Conservation (phyloP, 2,113 vertebrate species). For the Ahaetulla prasina region DNA sequence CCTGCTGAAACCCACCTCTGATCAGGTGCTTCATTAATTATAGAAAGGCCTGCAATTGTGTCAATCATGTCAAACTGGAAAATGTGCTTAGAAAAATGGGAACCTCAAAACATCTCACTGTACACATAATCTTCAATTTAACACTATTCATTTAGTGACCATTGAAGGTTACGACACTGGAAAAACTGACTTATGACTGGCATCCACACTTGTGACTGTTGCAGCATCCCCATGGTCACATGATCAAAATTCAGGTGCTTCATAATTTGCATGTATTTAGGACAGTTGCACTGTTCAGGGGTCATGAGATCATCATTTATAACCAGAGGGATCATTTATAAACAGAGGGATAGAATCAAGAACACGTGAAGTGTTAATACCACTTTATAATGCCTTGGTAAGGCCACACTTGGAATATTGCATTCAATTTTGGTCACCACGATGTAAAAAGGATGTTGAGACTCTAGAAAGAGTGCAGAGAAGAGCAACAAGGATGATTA, state of each 20-base stretch:
- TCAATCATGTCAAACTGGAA: not conserved
- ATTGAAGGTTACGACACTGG: not conserved
- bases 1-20: no score
- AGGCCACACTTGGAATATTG: no score
- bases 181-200: no score
- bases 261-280: not conserved
- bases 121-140: not conserved
- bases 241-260: not conserved
- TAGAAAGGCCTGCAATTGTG: not conserved
- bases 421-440: no score
- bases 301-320: not conserved
- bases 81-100: not conserved
- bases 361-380: no score
- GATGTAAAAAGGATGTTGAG: no score
- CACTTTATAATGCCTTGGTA: no score
- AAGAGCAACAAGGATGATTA: no score
- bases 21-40: not conserved
- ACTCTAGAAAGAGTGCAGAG: no score
- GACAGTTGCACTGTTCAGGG: not conserved
- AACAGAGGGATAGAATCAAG: no score
- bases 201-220: not conserved
- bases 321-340: no score
- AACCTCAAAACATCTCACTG: not conserved
- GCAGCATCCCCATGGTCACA: no score
- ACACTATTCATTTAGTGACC: not conserved